Conservation (phyloP, 1,140 invertebrate species). For the Dinoponera quadriceps region DNA sequence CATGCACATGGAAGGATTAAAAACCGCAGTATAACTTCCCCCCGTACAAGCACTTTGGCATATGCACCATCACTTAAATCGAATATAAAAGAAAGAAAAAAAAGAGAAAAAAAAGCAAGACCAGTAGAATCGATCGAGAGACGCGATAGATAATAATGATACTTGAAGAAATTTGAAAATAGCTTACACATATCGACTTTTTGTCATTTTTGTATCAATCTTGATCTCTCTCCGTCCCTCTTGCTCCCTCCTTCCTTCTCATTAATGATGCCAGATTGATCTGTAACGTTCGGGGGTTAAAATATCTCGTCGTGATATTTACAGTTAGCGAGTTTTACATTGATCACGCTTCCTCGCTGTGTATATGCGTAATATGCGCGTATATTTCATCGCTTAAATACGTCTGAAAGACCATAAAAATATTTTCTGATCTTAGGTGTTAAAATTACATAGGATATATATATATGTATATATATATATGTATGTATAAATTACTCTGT, state of each 20-base stretch:
- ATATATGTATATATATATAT: constrained; percentile 19
- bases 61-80: constrained; percentile 30
- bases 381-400: constrained; percentile 53
- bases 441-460: constrained; percentile 45
- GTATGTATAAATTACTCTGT: background rate
- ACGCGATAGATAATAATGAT: constrained; percentile 20
- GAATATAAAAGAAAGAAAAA: constrained; percentile 31
- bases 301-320: constrained; percentile 70
- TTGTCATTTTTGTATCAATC: constrained; percentile 40
- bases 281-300: constrained; percentile 52
- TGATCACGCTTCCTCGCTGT: constrained; percentile 25
- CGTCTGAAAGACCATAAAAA: constrained; percentile 70
- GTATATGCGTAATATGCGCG: constrained; percentile 14
- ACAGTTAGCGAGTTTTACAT: constrained; percentile 74
- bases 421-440: constrained; percentile 68
- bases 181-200: constrained; percentile 64
- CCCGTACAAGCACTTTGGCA: constrained; percentile 58
- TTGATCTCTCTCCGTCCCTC: background rate
- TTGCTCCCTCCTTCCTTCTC: background rate
- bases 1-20: constrained; percentile 27
- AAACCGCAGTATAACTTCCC: constrained; percentile 45
- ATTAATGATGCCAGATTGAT: constrained; percentile 58
- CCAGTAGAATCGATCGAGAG: background rate
- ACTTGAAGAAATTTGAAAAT: constrained; percentile 49
- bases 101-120: constrained; percentile 35